Conservation (phyloP, 2,888 invertebrate species). For the Pseudolycoriella hygida region DNA sequence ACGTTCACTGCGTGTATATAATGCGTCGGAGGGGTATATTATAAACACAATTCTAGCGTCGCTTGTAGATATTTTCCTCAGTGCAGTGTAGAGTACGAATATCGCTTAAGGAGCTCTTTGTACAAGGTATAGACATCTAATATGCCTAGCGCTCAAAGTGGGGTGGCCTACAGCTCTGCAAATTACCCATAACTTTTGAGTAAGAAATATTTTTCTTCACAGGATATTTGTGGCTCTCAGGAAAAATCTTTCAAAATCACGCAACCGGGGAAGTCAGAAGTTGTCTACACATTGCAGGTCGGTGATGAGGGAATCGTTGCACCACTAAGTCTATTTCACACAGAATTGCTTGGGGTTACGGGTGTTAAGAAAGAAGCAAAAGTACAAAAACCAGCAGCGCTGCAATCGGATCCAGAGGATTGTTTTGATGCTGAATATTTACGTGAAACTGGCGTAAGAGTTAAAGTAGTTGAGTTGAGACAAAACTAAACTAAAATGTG, state of each 20-base stretch:
- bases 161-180: no score
- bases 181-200: no score
- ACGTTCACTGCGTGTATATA: background rate
- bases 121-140: no score
- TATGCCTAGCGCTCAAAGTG: no score
- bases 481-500: constrained; percentile 1
- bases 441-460: constrained; percentile 65
- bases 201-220: constrained; percentile 7
- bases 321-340: constrained; percentile 73
- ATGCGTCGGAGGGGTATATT: background rate
- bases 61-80: no score
- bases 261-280: constrained; percentile 46
- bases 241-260: constrained; percentile 62
- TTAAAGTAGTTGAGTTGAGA: no score
- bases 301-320: constrained; percentile 90
- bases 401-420: constrained; percentile 67
- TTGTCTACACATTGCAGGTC: constrained; percentile 55
- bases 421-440: constrained; percentile 86
- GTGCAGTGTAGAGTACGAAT: background rate
- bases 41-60: no score
- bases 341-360: constrained; percentile 71
- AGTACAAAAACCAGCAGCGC: constrained; percentile 49
- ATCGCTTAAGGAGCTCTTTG: no score
- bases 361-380: constrained; percentile 50
- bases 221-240: constrained; percentile 74